These are phyloP conservation scores for Bombus ignitus DNA, from an alignment of 1,140 invertebrate genomes.

Conservation along the genomic window DNA sequence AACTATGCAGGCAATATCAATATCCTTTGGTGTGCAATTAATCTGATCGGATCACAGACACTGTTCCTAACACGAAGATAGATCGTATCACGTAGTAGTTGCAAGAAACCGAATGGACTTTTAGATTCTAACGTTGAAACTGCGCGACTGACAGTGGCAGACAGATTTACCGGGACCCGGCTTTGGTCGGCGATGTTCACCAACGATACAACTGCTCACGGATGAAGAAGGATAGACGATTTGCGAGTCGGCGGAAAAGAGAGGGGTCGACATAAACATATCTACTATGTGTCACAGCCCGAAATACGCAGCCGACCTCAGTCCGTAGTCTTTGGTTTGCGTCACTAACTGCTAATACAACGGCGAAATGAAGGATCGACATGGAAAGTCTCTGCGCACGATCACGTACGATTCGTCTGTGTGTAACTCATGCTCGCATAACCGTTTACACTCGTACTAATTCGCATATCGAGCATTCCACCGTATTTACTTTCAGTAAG, in stretches of 20 bases:
- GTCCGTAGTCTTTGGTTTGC: slow-evolving; percentile 38
- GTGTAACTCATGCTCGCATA: slow-evolving; percentile 4
- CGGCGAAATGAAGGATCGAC: slow-evolving; percentile 17
- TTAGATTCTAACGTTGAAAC: not conserved
- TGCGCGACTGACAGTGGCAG: slow-evolving; percentile 25
- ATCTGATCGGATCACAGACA: not conserved
- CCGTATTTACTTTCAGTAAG: not conserved
- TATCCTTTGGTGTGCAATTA: no score
- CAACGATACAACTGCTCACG: not conserved
- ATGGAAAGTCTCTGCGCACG: not conserved
- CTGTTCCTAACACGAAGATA: not conserved
- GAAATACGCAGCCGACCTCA: slow-evolving; percentile 58
- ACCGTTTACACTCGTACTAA: slow-evolving; percentile 26
- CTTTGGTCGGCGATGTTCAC: slow-evolving; percentile 43
- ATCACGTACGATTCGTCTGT: not conserved
- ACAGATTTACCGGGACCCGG: not conserved
- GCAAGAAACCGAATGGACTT: not conserved
- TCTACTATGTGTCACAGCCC: slow-evolving; percentile 55
- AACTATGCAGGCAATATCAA: not conserved
- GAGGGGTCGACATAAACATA: slow-evolving; percentile 60
- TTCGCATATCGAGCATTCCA: not conserved
- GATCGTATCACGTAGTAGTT: no score
- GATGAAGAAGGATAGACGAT: slow-evolving; percentile 24
- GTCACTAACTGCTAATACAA: slow-evolving; percentile 41
- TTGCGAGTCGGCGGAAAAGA: slow-evolving; percentile 11